Evolutionary conservation across 92 coral and sea anemone species (phyloP).

Genomic region (Hydrozoanthus gracilis): DNA sequence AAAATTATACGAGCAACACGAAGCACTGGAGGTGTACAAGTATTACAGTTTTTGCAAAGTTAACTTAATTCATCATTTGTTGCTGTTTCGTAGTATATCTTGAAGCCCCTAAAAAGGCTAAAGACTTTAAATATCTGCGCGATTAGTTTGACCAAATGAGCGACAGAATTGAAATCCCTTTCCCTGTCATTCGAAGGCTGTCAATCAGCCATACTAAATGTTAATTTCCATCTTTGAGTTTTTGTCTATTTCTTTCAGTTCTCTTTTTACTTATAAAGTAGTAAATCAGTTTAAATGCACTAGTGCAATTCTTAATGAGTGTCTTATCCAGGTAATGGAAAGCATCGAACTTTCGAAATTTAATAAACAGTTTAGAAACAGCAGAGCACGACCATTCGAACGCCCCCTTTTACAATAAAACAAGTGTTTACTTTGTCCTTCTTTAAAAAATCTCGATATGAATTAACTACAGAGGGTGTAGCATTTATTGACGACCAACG

Average conservation of each 20-base stretch:
- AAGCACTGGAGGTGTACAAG: constrained; percentile 2
- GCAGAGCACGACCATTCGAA: constrained; percentile 16
- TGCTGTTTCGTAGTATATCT: constrained; percentile 28
- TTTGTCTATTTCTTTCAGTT: not conserved
- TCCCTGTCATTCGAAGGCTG: constrained; percentile 2
- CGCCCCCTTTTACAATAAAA: constrained; percentile 44
- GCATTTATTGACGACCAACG: not conserved
- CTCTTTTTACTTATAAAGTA: not conserved
- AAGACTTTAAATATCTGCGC: not conserved
- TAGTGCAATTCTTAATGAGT: not conserved
- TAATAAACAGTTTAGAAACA: not conserved
- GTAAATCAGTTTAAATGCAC: not conserved
- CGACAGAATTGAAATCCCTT: constrained; percentile 32
- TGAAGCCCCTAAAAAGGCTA: constrained; percentile 15
- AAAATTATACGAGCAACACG: constrained; percentile 8
- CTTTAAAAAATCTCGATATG: constrained; percentile 1
- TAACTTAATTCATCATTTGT: constrained; percentile 7
- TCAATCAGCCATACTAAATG: constrained; percentile 41
- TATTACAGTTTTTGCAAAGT: constrained; percentile 20
- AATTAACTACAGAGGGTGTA: constrained; percentile 18
- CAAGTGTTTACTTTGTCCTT: constrained; percentile 32
- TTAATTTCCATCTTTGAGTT: constrained; percentile 38
- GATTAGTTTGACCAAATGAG: constrained; percentile 18
- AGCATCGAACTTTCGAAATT: not conserved
- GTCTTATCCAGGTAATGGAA: not conserved